phyloP scores from a whole-genome alignment of 2,113 vertebrate species.

The Empidonax alnorum region DNA sequence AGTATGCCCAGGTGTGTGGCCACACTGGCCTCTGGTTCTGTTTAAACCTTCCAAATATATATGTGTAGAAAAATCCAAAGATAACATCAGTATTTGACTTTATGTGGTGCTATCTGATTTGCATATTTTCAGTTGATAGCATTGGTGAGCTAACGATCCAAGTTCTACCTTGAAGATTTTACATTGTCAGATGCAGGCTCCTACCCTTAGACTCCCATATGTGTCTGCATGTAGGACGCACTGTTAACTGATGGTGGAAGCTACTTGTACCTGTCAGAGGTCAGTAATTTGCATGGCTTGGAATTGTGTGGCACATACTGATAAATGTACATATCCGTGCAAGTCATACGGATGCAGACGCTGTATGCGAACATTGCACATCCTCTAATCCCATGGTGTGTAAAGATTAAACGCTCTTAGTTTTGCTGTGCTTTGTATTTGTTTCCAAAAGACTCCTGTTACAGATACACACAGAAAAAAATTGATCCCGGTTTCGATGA shows the following conservation, averaged over 20 bases:
- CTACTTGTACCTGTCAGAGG: neutral
- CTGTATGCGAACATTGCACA: neutral
- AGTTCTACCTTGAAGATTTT: neutral
- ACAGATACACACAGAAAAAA: neutral
- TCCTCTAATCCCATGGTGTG: neutral
- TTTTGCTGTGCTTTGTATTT: constrained; percentile 1
- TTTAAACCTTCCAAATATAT: neutral
- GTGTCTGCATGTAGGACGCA: neutral
- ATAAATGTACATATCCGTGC: neutral
- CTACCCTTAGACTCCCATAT: neutral
- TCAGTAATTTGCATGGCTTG: constrained; percentile 9
- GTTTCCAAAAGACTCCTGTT: neutral
- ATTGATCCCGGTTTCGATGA: constrained; percentile 35
- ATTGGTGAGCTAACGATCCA: neutral
- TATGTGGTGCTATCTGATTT: neutral
- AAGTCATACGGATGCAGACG: neutral
- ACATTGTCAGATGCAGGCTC: neutral
- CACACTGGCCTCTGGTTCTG: neutral
- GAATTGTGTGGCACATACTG: neutral
- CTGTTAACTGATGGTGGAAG: neutral
- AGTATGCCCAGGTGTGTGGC: neutral
- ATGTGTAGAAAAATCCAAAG: neutral
- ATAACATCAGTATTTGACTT: neutral
- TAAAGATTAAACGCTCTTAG: neutral
- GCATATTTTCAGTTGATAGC: neutral